These are phyloP conservation scores for Eurystomus glaucurus DNA, from an alignment of 2,797 vertebrate genomes.

Conservation along the genomic window DNA sequence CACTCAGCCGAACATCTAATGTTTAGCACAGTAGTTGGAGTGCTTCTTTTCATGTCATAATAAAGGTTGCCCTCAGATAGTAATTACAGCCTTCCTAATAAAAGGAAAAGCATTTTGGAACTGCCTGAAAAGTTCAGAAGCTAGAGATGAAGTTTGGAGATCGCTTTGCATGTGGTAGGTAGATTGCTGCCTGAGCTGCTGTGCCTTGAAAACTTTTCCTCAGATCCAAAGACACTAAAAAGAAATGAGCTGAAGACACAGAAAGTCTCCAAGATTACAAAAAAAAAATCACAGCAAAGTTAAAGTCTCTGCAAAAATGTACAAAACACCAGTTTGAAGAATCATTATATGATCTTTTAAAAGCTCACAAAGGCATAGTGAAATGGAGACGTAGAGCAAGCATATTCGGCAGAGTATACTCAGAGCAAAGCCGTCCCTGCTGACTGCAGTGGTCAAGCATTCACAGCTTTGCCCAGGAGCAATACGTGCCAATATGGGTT, in stretches of 20 bases:
- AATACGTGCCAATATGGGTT: neutral
- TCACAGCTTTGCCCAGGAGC: neutral
- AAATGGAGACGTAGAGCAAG: neutral
- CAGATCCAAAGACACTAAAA: neutral
- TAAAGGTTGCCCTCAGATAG: constrained; percentile 58
- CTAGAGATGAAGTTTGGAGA: neutral
- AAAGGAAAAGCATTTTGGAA: constrained; percentile 47
- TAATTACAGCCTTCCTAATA: constrained; percentile 66
- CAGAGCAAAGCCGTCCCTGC: neutral
- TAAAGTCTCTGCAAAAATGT: neutral
- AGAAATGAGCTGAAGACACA: neutral
- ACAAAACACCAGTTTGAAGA: neutral
- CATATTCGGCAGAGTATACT: neutral
- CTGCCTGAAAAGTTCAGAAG: constrained; percentile 31
- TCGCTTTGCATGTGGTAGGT: neutral
- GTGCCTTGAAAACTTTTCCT: neutral
- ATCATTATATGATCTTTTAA: neutral
- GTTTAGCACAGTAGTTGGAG: constrained; percentile 45
- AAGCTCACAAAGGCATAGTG: neutral
- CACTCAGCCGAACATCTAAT: constrained; percentile 37
- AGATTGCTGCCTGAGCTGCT: neutral
- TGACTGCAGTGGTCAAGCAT: neutral
- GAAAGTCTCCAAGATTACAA: neutral
- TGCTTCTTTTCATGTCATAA: constrained; percentile 61
- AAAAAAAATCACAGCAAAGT: neutral